phyloP scores from a whole-genome alignment of 2,888 invertebrate genomes.

The Noctua pronuba region DNA sequence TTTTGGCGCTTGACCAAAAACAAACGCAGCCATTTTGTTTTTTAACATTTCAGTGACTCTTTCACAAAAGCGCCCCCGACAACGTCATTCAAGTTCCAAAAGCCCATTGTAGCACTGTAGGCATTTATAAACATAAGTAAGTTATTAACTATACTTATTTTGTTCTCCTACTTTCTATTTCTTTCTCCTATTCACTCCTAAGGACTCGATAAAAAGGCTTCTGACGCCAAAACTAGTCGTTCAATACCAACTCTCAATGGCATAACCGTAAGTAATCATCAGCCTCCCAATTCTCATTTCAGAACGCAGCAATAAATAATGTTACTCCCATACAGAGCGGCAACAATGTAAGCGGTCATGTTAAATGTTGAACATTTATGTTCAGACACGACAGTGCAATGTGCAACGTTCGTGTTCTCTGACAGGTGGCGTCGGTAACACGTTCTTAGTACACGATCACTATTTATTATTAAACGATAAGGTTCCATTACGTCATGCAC shows the following conservation, averaged over 20 bases:
- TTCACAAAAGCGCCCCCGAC: not conserved
- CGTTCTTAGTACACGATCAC: constrained; percentile 42
- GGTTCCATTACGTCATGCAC: constrained; percentile 19
- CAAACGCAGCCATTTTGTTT: not conserved
- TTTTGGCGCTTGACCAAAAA: not conserved
- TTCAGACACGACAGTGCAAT: constrained; percentile 53
- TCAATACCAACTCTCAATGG: not conserved
- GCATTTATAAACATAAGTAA: not conserved
- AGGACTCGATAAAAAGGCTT: not conserved
- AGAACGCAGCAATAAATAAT: constrained; percentile 30
- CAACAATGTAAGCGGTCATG: constrained; percentile 42
- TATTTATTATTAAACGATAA: constrained; percentile 55
- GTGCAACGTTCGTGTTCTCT: constrained; percentile 48
- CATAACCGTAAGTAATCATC: not conserved
- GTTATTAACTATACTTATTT: not conserved
- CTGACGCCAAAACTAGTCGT: not conserved
- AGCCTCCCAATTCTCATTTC: constrained; percentile 7
- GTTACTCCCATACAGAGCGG: constrained; percentile 5
- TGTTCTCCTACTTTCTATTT: not conserved
- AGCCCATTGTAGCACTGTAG: not conserved
- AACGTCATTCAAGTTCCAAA: no score
- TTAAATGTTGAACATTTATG: constrained; percentile 44
- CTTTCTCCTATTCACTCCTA: not conserved
- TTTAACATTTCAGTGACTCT: not conserved
- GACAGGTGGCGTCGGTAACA: constrained; percentile 50